Percentiles rank a stretch among this genome's conserved stretches.
These are phyloP conservation scores for Rousettus madagascariensis DNA, from an alignment of 2,797 vertebrate species.

Conservation along the genomic window DNA sequence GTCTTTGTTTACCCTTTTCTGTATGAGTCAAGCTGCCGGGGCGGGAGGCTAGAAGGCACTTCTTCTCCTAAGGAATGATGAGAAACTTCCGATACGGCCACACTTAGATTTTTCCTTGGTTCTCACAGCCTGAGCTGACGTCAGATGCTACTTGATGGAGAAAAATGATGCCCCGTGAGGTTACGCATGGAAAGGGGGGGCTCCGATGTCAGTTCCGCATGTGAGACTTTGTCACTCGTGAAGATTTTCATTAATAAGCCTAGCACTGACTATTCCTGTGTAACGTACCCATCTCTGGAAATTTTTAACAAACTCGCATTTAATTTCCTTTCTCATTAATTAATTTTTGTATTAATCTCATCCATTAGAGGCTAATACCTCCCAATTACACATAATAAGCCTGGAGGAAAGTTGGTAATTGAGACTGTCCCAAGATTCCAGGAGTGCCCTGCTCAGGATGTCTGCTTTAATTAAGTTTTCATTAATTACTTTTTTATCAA, in stretches of 20 bases:
- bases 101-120: neutral
- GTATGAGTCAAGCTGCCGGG: neutral
- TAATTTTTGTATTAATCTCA: slow-evolving; percentile 76
- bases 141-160: slow-evolving; percentile 43
- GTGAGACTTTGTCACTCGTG: neutral
- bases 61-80: neutral
- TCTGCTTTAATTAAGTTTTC: slow-evolving; percentile 76
- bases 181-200: neutral
- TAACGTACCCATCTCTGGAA: slow-evolving; percentile 38
- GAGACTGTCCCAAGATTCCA: slow-evolving; percentile 68
- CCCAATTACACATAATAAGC: slow-evolving; percentile 74
- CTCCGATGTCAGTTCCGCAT: neutral
- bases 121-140: neutral
- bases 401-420: slow-evolving; percentile 64
- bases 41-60: too few relatives aligned
- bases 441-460: slow-evolving; percentile 26
- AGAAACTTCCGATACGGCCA: neutral
- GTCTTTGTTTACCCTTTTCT: neutral
- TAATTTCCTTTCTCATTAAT: slow-evolving; percentile 78
- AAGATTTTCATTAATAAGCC: slow-evolving; percentile 51
- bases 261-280: neutral
- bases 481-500: slow-evolving; percentile 80
- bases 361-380: slow-evolving; percentile 73
- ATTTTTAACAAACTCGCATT: slow-evolving; percentile 64
- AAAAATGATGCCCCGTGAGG: neutral